Evolutionary conservation across 2,888 invertebrate genomes (phyloP).

Genomic region (Agrochola lychnidis): DNA sequence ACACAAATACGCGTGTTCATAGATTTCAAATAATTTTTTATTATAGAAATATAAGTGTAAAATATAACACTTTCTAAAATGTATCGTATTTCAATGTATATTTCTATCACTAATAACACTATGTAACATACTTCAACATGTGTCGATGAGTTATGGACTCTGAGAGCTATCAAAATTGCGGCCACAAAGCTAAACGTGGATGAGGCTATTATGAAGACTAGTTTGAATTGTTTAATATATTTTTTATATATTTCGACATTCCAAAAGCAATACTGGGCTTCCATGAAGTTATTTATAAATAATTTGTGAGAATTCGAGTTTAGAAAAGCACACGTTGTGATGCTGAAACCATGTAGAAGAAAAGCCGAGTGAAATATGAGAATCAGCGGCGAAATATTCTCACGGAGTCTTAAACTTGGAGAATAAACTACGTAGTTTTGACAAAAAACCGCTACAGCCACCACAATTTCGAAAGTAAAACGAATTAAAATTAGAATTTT

Average conservation of each 20-base stretch:
- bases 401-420: neutral
- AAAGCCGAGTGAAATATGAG: slow-evolving; percentile 2
- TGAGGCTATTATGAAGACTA: neutral
- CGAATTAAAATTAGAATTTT: slow-evolving; percentile 30
- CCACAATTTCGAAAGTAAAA: slow-evolving; percentile 15
- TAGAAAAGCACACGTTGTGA: slow-evolving; percentile 11
- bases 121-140: neutral
- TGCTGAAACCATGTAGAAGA: slow-evolving; percentile 1
- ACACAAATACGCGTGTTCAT: slow-evolving; percentile 4
- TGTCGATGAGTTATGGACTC: neutral
- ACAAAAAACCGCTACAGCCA: neutral
- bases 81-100: slow-evolving; percentile 32
- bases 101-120: neutral
- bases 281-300: slow-evolving; percentile 22
- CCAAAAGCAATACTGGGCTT: slow-evolving; percentile 14
- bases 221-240: slow-evolving; percentile 10
- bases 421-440: neutral
- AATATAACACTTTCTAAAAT: slow-evolving; percentile 28
- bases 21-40: slow-evolving; percentile 16
- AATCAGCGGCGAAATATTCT: accelerated
- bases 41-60: slow-evolving; percentile 23
- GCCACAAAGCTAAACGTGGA: neutral
- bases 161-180: neutral
- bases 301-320: slow-evolving; percentile 14
- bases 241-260: slow-evolving; percentile 10